These are phyloP conservation scores for Machaerirhynchus nigripectus DNA, from an alignment of 2,113 vertebrate species.

Conservation along the genomic window DNA sequence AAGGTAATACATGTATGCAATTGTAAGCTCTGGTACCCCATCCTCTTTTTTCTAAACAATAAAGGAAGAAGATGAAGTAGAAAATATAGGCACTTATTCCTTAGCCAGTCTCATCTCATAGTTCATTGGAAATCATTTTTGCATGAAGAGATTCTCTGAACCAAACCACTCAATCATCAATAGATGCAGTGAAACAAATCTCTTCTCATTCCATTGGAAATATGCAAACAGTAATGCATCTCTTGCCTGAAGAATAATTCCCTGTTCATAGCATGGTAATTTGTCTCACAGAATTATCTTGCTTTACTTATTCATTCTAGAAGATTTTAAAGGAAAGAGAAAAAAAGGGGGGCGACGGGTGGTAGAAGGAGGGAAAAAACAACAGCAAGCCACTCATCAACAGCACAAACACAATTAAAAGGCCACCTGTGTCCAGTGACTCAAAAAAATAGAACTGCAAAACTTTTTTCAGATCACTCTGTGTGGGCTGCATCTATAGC, in stretches of 20 bases:
- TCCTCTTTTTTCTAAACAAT: neutral
- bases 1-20: neutral
- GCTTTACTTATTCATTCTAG: neutral
- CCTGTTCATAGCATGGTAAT: neutral
- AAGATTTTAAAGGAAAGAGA: neutral
- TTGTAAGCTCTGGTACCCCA: neutral
- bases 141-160: neutral
- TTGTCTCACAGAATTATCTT: slow-evolving; percentile 7
- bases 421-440: neutral
- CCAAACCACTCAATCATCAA: slow-evolving; percentile 21
- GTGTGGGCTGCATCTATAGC: neutral
- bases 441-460: neutral
- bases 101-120: slow-evolving; percentile 5
- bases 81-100: neutral
- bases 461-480: neutral
- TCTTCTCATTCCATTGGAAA: slow-evolving; percentile 22
- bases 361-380: neutral
- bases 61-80: neutral
- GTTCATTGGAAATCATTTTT: slow-evolving; percentile 12
- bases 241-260: slow-evolving; percentile 31
- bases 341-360: rapidly evolving
- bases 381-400: neutral
- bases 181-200: slow-evolving; percentile 35
- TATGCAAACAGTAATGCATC: slow-evolving; percentile 27
- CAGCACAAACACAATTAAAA: neutral